A percentile compares a stretch with the other conserved stretches of the same genome.
These are phyloP conservation scores for Equus przewalskii DNA, from an alignment of 2,113 vertebrate genomes.

Conservation along the genomic window DNA sequence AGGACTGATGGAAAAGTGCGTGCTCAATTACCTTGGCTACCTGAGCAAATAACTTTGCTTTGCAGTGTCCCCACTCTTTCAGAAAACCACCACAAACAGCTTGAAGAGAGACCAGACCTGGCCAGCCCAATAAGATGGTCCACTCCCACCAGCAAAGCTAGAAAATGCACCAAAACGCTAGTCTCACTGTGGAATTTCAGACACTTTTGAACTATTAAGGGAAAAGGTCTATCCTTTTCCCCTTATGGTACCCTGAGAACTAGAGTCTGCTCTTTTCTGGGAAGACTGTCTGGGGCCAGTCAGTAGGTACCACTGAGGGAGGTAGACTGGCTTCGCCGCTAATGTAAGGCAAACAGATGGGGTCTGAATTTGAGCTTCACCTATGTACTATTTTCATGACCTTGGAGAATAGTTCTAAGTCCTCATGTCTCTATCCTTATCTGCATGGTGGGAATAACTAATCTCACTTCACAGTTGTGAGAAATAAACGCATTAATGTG, in stretches of 20 bases:
- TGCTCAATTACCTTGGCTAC: conserved; percentile 36
- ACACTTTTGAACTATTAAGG: neutral
- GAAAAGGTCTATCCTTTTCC: neutral
- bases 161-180: neutral
- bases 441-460: neutral
- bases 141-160: neutral
- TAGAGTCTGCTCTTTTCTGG: neutral
- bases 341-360: neutral
- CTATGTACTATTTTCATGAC: neutral
- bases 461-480: neutral
- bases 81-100: neutral
- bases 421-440: neutral
- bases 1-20: conserved; percentile 36
- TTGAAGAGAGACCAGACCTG: neutral
- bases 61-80: neutral
- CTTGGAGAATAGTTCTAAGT: no score
- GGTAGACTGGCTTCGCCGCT: neutral
- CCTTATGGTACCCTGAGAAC: neutral
- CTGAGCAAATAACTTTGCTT: conserved; percentile 15
- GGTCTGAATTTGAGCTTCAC: neutral
- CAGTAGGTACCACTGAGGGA: neutral
- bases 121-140: neutral
- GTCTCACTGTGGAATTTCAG: neutral
- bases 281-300: neutral
- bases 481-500: neutral